Evolutionary conservation across 30 jellyfish, hydroid and myxozoan genomes (phyloP).

Genomic region (Turritopsis rubra): DNA sequence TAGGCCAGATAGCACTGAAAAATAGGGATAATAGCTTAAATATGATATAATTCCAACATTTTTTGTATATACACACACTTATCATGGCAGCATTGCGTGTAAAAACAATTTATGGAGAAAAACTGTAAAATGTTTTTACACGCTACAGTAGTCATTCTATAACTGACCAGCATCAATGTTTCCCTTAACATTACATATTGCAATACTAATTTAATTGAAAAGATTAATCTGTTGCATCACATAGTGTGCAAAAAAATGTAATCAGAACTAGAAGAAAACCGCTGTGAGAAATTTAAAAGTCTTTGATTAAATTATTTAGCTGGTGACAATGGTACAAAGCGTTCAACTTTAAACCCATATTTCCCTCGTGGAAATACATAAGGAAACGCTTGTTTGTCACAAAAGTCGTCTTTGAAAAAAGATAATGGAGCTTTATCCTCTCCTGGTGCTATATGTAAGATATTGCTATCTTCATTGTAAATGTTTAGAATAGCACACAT

Average conservation of each 20-base stretch:
- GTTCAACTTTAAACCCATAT: conserved; percentile 8
- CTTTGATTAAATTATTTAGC: conserved; percentile 14
- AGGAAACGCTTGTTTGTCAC: conserved; percentile 9
- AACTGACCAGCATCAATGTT: background rate
- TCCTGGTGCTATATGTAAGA: conserved; percentile 7
- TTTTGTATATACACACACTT: too few species aligned
- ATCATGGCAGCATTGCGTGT: too few species aligned
- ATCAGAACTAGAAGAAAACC: background rate
- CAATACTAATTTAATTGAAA: conserved; percentile 5
- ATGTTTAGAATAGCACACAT: conserved; percentile 1
- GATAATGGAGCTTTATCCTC: background rate
- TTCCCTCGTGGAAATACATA: conserved; percentile 4
- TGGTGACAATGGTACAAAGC: background rate
- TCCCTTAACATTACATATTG: background rate
- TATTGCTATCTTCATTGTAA: background rate
- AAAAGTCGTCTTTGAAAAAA: background rate
- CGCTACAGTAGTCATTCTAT: too few species aligned
- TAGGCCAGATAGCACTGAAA: too few species aligned
- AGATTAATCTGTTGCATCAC: background rate
- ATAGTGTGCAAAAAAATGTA: background rate
- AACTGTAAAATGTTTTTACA: too few species aligned
- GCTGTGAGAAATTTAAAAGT: background rate
- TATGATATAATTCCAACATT: too few species aligned
- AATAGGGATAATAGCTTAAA: too few species aligned
- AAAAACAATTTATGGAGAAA: too few species aligned